These are phyloP conservation scores for Tachystola acroxantha DNA, from an alignment of 2,888 invertebrate species.

Conservation along the genomic window DNA sequence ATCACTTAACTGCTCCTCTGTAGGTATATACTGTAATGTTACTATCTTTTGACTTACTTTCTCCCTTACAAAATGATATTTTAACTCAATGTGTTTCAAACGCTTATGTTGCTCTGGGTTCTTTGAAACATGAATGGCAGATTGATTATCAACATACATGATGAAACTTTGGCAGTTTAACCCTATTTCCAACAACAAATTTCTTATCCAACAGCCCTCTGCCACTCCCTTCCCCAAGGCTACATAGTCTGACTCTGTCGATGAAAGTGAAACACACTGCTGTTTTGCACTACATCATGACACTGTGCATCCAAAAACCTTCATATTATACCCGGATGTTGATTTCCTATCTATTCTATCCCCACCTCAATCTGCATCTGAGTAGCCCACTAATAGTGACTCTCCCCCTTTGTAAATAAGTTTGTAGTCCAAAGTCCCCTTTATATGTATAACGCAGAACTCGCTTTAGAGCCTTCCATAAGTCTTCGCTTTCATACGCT, in stretches of 20 bases:
- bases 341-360: constrained; percentile 9
- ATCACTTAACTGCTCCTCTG: too few relatives aligned
- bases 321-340: constrained; percentile 5
- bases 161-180: not conserved
- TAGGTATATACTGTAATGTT: too few relatives aligned
- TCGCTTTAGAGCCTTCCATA: constrained; percentile 3
- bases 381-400: constrained; percentile 2
- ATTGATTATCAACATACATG: constrained; percentile 4
- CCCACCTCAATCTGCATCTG: constrained; percentile 9
- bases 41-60: not conserved
- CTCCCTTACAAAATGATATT: constrained; percentile 4
- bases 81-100: constrained; percentile 11
- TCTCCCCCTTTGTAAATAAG: not conserved
- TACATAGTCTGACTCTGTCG: constrained; percentile 7
- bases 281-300: constrained; percentile 4
- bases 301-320: constrained; percentile 6
- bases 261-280: constrained; percentile 4
- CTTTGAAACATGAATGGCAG: constrained; percentile 1
- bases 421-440: constrained; percentile 3
- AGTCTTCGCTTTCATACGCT: constrained; percentile 1
- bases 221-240: constrained; percentile 2
- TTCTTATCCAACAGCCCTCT: constrained; percentile 10
- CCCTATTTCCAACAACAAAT: constrained; percentile 1
- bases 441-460: constrained; percentile 4
- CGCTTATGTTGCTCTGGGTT: constrained; percentile 1